phyloP scores from a whole-genome alignment of 2,888 invertebrate genomes.

The Heliconius cydno region DNA sequence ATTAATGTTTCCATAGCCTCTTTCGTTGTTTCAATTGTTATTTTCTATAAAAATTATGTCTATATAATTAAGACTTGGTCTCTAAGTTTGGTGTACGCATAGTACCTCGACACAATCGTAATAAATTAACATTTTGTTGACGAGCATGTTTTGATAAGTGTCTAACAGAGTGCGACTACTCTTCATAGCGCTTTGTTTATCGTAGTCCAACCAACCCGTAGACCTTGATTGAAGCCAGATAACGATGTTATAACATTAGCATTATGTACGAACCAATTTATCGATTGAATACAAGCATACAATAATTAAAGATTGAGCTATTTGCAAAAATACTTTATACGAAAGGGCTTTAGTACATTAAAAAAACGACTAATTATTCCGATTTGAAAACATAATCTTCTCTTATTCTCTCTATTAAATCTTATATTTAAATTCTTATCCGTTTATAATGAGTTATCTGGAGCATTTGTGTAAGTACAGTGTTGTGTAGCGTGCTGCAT shows the following conservation, averaged over 20 bases:
- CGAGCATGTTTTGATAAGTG: constrained; percentile 76
- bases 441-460: constrained; percentile 44
- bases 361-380: not conserved
- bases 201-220: constrained; percentile 33
- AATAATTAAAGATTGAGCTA: not conserved
- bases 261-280: not conserved
- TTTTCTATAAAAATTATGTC: not conserved
- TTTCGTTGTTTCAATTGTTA: not conserved
- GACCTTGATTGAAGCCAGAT: constrained; percentile 20
- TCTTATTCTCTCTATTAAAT: too few species aligned
- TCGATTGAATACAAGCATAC: not conserved
- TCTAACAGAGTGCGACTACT: constrained; percentile 63
- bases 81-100: constrained; percentile 53
- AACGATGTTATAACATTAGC: constrained; percentile 38
- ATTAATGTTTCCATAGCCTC: not conserved
- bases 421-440: not conserved
- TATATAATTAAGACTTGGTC: constrained; percentile 43
- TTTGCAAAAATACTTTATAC: not conserved
- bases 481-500: constrained; percentile 67
- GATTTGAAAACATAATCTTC: not conserved
- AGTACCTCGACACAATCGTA: constrained; percentile 53
- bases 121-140: constrained; percentile 72
- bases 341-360: not conserved
- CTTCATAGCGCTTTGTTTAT: constrained; percentile 47
- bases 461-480: constrained; percentile 45